phyloP scores from a whole-genome alignment of 2,888 invertebrate species.

The Notodonta dromedarius region DNA sequence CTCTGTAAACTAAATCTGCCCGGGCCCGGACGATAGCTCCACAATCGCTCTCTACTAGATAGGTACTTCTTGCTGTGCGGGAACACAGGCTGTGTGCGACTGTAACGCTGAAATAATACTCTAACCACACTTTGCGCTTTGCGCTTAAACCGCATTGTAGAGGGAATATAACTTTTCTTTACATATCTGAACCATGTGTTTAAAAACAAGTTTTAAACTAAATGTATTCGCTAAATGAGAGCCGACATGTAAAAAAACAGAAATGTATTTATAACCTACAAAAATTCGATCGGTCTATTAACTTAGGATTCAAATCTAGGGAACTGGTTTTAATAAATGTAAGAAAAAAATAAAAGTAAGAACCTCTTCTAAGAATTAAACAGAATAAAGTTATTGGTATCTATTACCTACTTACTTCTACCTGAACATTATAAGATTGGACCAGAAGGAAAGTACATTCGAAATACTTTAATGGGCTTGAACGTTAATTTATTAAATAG shows the following conservation, averaged over 20 bases:
- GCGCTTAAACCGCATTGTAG: neutral
- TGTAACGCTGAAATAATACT: constrained; percentile 55
- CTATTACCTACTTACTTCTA: neutral
- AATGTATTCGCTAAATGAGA: no score
- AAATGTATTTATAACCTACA: no score
- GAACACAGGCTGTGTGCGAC: constrained; percentile 61
- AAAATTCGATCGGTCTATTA: no score
- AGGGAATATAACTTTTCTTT: no score
- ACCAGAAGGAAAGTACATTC: constrained; percentile 24
- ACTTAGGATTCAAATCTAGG: no score
- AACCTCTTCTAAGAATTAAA: no score
- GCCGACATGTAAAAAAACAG: no score
- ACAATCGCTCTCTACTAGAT: constrained; percentile 57
- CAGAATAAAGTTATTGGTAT: no score
- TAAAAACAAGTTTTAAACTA: no score
- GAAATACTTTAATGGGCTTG: constrained; percentile 34
- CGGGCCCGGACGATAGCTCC: constrained; percentile 55
- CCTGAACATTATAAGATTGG: constrained; percentile 20
- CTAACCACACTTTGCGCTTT: constrained; percentile 31
- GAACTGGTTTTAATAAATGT: no score
- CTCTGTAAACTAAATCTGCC: constrained; percentile 67
- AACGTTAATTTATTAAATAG: constrained; percentile 54
- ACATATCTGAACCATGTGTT: no score
- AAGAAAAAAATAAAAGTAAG: no score
- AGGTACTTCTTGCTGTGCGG: constrained; percentile 57